Evolutionary conservation across 1,140 invertebrate species (phyloP), one percentile per base, ranked within the genome.

Genomic region (Steinernema khuongi): DNA sequence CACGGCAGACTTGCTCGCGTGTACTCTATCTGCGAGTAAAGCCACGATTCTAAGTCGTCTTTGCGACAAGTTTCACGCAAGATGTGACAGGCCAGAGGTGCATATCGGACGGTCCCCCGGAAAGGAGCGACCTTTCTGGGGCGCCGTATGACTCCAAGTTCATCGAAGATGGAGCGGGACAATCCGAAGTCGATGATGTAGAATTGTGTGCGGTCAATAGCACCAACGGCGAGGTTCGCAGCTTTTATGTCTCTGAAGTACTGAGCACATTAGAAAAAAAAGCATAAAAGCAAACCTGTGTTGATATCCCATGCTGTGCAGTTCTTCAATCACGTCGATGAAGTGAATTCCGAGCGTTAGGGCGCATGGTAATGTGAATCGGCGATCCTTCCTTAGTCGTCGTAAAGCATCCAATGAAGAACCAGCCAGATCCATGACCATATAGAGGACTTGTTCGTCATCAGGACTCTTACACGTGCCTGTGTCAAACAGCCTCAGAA

Each of bases 1-100:
- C 77, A 79, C 17, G 77, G 77, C 17, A 79, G 73, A 17, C 41
- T 75, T 31, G 79, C 77, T n/a, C 79, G 36, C n/a, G 79, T 81
- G 28, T 76, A 33, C 30, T 79, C 77, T 22, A 79, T 75, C 36
- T 77, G 68, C 29, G 77, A 68, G 67, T 79, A 79, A n/a, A 81
- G 32, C 80, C 81, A 80, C 0, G 72, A 70, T 31, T 75, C 76
- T n/a, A 79, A 32, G 67, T 80, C 80, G 43, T 75, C 77, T 31
- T 74, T 74, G 18, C 79, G 76, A 19, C 66, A 72, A 28, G 67
- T 70, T 41, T 80, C 79, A 17, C 74, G 67, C 7, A 70, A 36
- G 22, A 71, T 74, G 44, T 81, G 79, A 0, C 36, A 73, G 1
- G 28, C 30, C 0, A 79, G 31, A n/a, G 79, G 73, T 1, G 76